Base-by-base conservation (phyloP, 2,113 vertebrate genomes). In the Vulpes ferrilata region DNA sequence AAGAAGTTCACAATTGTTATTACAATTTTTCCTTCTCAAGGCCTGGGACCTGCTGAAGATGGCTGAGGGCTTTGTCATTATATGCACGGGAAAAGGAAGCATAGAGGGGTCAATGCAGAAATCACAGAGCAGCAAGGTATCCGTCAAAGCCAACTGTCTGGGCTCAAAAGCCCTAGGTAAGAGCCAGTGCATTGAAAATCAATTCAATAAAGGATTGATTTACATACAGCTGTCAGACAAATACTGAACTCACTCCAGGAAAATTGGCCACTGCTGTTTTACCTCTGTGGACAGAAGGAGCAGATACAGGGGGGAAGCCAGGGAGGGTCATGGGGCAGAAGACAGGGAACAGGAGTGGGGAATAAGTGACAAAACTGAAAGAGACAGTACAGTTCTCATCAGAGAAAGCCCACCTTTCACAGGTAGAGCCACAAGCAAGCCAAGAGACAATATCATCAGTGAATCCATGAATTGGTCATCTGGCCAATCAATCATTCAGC, bases 1-100 rank as follows among this genome's bases (percentile, higher is more conserved):
- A 92, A 84, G 90, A 69, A 64, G 83, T 64, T 96, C 95, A 88
- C 80, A 74, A 76, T 65, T 90, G 87, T 89, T 93, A 93, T 93
- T 89, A 87, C 55, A 88, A 43, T 83, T 92, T 64, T 60, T 64
- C 65, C 64, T 93, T 76, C 74, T 86, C 2, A 0, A 32, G n/a
- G 38, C 55, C 92, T 43, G 60, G n/a, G 38, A 71, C 82, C 43
- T 20, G 22, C 59, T 12, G 5, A 86, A 27, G 35, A 27, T 38
- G 32, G 27, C 87, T 65, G 25, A 23, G 48, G 76, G 35, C 87
- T 76, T 76, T 64, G 38, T 57, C 1, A 2, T 59, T 17, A 69
- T 17, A 15, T 2, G 2, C 51, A 81, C 8, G 65, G 71, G 62
- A 89, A 96, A n/a, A 22, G 27, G 25, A 57, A 88, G 35, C 78